These are phyloP conservation scores for Apamea crenata DNA, from an alignment of 2,888 invertebrate species.

Conservation along the genomic window DNA sequence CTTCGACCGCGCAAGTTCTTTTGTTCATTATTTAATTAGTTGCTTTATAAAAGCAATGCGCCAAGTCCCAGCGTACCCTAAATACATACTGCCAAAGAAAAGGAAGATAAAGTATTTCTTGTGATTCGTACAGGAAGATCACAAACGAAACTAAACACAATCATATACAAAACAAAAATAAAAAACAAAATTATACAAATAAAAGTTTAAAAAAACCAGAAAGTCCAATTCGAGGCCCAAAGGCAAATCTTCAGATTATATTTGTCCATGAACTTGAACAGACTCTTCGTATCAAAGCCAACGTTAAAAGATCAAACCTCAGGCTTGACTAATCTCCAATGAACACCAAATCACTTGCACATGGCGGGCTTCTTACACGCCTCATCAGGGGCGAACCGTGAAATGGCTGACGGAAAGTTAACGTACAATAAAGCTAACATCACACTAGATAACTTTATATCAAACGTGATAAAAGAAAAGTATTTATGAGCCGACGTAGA, in stretches of 20 bases:
- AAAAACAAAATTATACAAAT: no score
- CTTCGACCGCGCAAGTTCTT: neutral
- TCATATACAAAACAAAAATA: no score
- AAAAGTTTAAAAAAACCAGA: no score
- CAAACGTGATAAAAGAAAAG: neutral
- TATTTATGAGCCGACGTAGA: neutral
- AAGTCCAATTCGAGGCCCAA: no score
- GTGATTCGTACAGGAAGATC: no score
- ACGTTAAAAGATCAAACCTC: slow-evolving; percentile 29
- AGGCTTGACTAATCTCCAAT: slow-evolving; percentile 6
- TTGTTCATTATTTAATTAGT: neutral
- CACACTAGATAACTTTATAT: neutral
- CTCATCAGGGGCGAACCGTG: slow-evolving; percentile 26
- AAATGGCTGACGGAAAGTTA: slow-evolving; percentile 32
- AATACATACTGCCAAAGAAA: neutral
- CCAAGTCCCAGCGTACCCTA: neutral
- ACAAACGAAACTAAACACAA: no score
- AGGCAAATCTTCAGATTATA: neutral
- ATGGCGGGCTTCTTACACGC: slow-evolving; percentile 43
- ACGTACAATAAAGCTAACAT: slow-evolving; percentile 15
- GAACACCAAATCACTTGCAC: slow-evolving; percentile 47
- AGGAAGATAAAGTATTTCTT: no score
- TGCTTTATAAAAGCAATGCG: neutral
- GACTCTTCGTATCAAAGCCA: neutral
- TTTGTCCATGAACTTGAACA: neutral